Evolutionary conservation across 2,888 invertebrate genomes (phyloP).

Genomic region (Apamea crenata): DNA sequence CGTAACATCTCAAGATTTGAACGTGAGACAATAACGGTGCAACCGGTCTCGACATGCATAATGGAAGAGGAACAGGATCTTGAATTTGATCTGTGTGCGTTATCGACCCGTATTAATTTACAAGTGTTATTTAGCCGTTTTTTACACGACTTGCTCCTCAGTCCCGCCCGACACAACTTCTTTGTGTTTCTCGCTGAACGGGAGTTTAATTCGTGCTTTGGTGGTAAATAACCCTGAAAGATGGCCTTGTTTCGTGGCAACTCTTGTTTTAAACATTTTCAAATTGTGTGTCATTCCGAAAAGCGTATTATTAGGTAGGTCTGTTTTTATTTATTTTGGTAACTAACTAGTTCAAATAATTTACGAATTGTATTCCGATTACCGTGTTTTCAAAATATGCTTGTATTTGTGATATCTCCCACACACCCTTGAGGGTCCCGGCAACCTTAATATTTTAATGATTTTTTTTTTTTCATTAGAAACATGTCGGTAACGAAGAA

Average conservation of each 20-base stretch:
- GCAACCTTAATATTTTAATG: neutral
- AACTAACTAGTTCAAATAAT: neutral
- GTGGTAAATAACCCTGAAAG: neutral
- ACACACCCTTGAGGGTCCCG: too few species aligned
- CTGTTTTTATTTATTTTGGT: neutral
- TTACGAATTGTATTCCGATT: neutral
- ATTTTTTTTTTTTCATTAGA: slow-evolving; percentile 34
- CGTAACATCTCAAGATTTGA: neutral
- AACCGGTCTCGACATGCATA: slow-evolving; percentile 58
- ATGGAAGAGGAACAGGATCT: slow-evolving; percentile 69
- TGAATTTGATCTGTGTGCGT: slow-evolving; percentile 50
- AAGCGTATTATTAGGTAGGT: slow-evolving; percentile 1
- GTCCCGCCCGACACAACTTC: slow-evolving; percentile 5
- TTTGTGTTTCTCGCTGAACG: neutral
- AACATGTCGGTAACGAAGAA: slow-evolving; percentile 53
- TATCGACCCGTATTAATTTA: slow-evolving; percentile 49
- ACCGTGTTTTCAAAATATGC: neutral
- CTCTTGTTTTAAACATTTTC: slow-evolving; percentile 2
- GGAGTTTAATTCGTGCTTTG: neutral
- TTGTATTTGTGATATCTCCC: neutral
- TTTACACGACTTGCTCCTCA: slow-evolving; percentile 1
- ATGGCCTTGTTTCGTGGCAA: slow-evolving; percentile 36
- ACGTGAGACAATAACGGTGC: slow-evolving; percentile 11
- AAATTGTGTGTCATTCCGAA: neutral
- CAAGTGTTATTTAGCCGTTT: slow-evolving; percentile 31